Evolutionary conservation across 2,113 vertebrate genomes (phyloP).

Genomic region (Entelurus aequoreus): DNA sequence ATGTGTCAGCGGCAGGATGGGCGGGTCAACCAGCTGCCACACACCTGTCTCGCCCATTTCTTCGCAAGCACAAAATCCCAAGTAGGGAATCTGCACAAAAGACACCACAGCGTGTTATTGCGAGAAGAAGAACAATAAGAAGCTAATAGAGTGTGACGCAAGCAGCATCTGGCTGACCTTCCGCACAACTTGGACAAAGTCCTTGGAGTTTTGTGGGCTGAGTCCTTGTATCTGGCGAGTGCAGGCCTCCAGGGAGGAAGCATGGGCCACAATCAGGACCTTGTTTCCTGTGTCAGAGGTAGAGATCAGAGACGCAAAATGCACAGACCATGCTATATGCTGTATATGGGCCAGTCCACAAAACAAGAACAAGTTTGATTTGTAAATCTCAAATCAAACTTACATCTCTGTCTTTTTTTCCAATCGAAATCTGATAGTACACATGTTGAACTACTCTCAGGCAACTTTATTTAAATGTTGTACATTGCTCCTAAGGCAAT

Average conservation of each 20-base stretch:
- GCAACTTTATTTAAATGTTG: too few species aligned
- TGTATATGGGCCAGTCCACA: too few species aligned
- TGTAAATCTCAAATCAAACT: too few species aligned
- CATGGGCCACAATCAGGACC: conserved; percentile 94
- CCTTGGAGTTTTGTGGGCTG: conserved; percentile 92
- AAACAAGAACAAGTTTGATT: too few species aligned
- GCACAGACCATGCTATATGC: conserved; percentile 1
- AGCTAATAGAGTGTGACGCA: background rate
- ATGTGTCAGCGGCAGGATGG: conserved; percentile 93
- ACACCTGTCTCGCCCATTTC: conserved; percentile 91
- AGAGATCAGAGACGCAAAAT: conserved; percentile 25
- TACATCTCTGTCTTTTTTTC: too few species aligned
- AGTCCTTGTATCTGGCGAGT: conserved; percentile 96
- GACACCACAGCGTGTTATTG: conserved; percentile 19
- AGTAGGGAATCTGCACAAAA: conserved; percentile 85
- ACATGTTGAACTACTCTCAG: too few species aligned
- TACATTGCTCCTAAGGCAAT: too few species aligned
- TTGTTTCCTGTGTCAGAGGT: conserved; percentile 81
- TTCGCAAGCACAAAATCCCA: conserved; percentile 95
- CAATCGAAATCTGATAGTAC: too few species aligned
- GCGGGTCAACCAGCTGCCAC: conserved; percentile 96
- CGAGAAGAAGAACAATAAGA: background rate
- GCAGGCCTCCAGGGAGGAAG: conserved; percentile 95
- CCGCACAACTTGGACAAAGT: conserved; percentile 96
- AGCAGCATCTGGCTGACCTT: conserved; percentile 75